These are phyloP conservation scores for Eutolmus rufibarbis DNA, from an alignment of 2,888 invertebrate species.

Conservation along the genomic window DNA sequence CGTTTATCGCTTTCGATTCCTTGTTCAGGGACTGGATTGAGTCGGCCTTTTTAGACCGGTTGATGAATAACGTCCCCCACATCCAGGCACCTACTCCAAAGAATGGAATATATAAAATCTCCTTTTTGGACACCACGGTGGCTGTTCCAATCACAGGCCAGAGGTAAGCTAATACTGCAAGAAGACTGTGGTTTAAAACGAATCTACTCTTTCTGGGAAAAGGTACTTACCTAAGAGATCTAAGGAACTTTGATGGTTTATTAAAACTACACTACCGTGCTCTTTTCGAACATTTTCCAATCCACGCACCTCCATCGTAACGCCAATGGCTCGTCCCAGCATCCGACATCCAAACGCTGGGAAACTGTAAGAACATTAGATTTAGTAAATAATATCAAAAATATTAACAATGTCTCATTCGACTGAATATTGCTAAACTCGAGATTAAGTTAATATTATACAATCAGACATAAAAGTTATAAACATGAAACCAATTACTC, in stretches of 20 bases:
- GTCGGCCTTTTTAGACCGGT: slow-evolving; percentile 74
- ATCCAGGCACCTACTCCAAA: slow-evolving; percentile 87
- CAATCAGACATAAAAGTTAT: no score
- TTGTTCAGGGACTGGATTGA: slow-evolving; percentile 78
- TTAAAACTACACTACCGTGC: slow-evolving; percentile 79
- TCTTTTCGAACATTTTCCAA: slow-evolving; percentile 77
- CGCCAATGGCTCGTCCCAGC: slow-evolving; percentile 66
- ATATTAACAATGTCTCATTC: no score
- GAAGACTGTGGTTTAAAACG: neutral
- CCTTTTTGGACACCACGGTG: slow-evolving; percentile 84
- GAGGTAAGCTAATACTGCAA: slow-evolving; percentile 73
- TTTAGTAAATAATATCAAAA: no score
- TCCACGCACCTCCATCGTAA: slow-evolving; percentile 77
- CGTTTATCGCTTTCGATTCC: slow-evolving; percentile 72
- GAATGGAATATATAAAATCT: slow-evolving; percentile 80
- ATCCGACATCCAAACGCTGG: slow-evolving; percentile 72
- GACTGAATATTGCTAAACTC: no score
- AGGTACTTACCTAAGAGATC: slow-evolving; percentile 79
- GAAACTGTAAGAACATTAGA: slow-evolving; percentile 63
- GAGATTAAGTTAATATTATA: no score
- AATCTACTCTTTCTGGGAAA: neutral
- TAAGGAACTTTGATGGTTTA: slow-evolving; percentile 89
- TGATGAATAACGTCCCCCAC: slow-evolving; percentile 89
- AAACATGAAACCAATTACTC: no score
- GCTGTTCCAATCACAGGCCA: slow-evolving; percentile 84